Base-by-base conservation (phyloP, 92 coral and sea anemone species). In the Epizoanthus ramosus region DNA sequence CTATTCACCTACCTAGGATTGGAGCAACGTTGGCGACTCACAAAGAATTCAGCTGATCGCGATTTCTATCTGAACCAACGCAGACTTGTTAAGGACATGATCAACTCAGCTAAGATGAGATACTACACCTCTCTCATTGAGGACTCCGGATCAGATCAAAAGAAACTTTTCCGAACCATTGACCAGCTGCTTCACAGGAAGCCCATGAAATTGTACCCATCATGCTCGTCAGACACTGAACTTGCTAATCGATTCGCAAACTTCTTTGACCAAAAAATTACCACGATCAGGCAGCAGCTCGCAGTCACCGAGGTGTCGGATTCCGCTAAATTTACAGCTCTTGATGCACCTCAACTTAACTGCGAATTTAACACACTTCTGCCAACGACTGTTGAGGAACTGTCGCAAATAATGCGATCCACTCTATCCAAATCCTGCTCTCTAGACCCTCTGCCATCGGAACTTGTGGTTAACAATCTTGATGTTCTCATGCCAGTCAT, bases 171-270 rank as follows among this genome's bases (percentile, higher is more conserved):
- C 37, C 79, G 33, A 8, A 75, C 83, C 33, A 83, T 83, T 63
- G 79, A 88, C 67, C 71, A 68, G 54, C 87, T 88, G 21, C 80
- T 88, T 28, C 91, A 88, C 66, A 77, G 85, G 58, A 74, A 52
- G 22, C 85, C 85, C 73, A 80, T 65, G 52, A 84, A 79, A 84
- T 85, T 72, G 53, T 74, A 73, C 37, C 92, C 86, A 57, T 33
- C 87, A 53, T 56, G 74, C 25, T 56, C 87, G 65, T 85, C 80
- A 21, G 76, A 63, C 63, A 56, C 41, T 21, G 88, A 85, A 33
- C 85, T 88, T 61, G 85, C 86, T 37, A 88, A 84, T 63, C 75
- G 73, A 63, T 88, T 83, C 83, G 87, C 83, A 19, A 60, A 88
- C 79, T 88, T 83, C 75, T 88, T 88, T 79, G 76, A 69, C 69